phyloP scores from a whole-genome alignment of 2,888 invertebrate genomes.

The Eulithis prunata region DNA sequence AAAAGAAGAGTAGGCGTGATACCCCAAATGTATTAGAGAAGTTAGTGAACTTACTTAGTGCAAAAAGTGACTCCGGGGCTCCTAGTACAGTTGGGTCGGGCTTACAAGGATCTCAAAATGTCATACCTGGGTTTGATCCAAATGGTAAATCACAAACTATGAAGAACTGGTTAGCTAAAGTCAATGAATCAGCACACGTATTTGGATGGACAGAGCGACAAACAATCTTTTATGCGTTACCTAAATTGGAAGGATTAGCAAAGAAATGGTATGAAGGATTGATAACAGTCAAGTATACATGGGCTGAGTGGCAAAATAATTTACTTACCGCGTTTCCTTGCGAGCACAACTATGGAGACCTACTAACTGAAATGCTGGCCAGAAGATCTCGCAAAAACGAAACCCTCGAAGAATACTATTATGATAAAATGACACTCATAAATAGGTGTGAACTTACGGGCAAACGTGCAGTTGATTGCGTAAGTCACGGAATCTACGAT shows the following conservation, averaged over 20 bases:
- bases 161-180: slow-evolving; percentile 36
- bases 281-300: slow-evolving; percentile 33
- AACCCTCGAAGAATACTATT: slow-evolving; percentile 34
- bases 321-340: slow-evolving; percentile 1
- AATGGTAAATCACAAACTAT: too few species aligned
- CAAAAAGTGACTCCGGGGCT: not conserved
- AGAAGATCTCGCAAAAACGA: slow-evolving; percentile 30
- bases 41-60: slow-evolving; percentile 1
- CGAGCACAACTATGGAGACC: not conserved
- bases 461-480: slow-evolving; percentile 34
- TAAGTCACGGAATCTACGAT: slow-evolving; percentile 4
- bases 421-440: slow-evolving; percentile 37
- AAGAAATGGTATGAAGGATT: slow-evolving; percentile 38
- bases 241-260: slow-evolving; percentile 34
- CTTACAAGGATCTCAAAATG: slow-evolving; percentile 6
- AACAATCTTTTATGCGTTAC: slow-evolving; percentile 35
- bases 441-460: slow-evolving; percentile 33
- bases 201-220: slow-evolving; percentile 40
- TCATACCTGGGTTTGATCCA: slow-evolving; percentile 38
- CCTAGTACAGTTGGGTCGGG: not conserved
- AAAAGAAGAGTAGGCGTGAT: too few species aligned
- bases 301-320: slow-evolving; percentile 18
- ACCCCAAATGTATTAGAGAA: not conserved
- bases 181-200: slow-evolving; percentile 35
- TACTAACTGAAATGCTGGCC: slow-evolving; percentile 37